phyloP scores from a whole-genome alignment of 1,140 invertebrate genomes.

The Mamestra configurata region DNA sequence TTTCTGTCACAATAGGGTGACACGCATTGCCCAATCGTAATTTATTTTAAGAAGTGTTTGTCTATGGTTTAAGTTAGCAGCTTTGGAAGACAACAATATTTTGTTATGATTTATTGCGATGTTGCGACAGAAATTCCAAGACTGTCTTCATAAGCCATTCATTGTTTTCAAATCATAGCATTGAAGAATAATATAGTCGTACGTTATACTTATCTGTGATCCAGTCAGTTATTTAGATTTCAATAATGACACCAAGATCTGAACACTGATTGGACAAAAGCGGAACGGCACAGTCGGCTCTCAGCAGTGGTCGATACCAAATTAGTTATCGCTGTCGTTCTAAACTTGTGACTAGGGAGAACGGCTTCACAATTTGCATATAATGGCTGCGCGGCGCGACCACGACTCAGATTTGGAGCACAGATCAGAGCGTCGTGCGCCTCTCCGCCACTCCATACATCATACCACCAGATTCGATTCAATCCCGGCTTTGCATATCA shows the following conservation, averaged over 20 bases:
- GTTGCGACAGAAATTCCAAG: slow-evolving; percentile 24
- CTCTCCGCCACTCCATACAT: slow-evolving; percentile 60
- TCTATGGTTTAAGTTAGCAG: slow-evolving; percentile 52
- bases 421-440: slow-evolving; percentile 72
- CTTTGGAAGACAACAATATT: slow-evolving; percentile 10
- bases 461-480: slow-evolving; percentile 63
- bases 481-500: slow-evolving; percentile 52
- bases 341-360: slow-evolving; percentile 64
- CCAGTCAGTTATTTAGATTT: not conserved
- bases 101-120: not conserved
- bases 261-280: slow-evolving; percentile 29
- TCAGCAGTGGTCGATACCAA: slow-evolving; percentile 16
- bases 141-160: slow-evolving; percentile 17
- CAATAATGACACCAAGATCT: slow-evolving; percentile 19
- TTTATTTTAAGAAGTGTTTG: slow-evolving; percentile 64
- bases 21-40: slow-evolving; percentile 70
- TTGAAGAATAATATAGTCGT: slow-evolving; percentile 32
- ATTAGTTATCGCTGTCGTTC: slow-evolving; percentile 64
- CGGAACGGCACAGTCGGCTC: slow-evolving; percentile 2
- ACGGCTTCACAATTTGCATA: slow-evolving; percentile 77
- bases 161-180: slow-evolving; percentile 36
- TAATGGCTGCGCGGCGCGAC: slow-evolving; percentile 75
- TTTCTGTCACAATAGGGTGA: slow-evolving; percentile 64
- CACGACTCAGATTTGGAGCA: slow-evolving; percentile 79
- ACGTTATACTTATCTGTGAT: slow-evolving; percentile 23